Conservation (phyloP, 2,113 vertebrate species). For the Cercopithecus mona region DNA sequence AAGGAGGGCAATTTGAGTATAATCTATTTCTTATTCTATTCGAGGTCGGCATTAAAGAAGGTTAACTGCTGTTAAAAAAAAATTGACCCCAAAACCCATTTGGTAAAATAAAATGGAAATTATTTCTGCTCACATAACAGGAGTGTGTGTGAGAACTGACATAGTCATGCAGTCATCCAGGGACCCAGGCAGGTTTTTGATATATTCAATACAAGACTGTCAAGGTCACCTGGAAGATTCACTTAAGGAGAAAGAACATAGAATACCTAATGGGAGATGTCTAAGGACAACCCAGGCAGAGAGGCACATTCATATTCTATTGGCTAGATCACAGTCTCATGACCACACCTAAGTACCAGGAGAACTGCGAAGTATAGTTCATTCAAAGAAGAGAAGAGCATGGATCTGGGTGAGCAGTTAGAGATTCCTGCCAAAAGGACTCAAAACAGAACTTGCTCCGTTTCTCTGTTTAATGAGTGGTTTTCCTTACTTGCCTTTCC, state of each 20-base stretch:
- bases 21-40: slow-evolving; percentile 48
- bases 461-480: neutral
- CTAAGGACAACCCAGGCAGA: accelerated
- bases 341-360: neutral
- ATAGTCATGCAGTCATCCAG: neutral
- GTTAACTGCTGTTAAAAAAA: slow-evolving; percentile 38
- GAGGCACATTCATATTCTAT: neutral
- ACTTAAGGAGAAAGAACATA: neutral
- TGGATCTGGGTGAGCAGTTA: neutral
- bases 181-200: neutral
- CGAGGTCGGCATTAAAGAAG: neutral
- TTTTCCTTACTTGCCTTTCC: neutral
- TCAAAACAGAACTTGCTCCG: neutral
- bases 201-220: neutral
- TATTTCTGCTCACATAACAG: neutral
- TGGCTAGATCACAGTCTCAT: neutral
- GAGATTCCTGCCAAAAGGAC: neutral
- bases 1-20: slow-evolving; percentile 38
- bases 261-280: neutral
- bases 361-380: neutral
- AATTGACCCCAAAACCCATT: neutral
- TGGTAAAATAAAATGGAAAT: neutral
- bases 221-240: neutral
- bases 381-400: neutral
- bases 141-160: neutral